Base-by-base conservation (phyloP, 2,113 vertebrate species). In the Indicator maculatus region DNA sequence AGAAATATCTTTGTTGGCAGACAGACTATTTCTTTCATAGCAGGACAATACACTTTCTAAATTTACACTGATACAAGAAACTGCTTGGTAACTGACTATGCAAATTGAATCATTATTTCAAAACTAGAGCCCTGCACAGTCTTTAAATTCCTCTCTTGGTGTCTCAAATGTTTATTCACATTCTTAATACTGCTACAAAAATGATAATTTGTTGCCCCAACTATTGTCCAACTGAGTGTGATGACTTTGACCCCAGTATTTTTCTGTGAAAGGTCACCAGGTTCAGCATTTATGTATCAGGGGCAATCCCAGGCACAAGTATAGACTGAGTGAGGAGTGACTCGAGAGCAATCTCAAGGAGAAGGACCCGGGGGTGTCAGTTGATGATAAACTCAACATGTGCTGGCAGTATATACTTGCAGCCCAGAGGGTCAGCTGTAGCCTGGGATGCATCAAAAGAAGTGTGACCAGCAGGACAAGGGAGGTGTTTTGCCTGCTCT, bases 31-130 rank as follows among this genome's bases (percentile, higher is more conserved):
- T 66, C 28, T 71, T 71, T 78, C 31, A 58, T 13, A 74, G 56
- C 38, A 52, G 47, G 77, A 81, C 58, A 86, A 31, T 59, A 73
- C 21, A 44, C 39, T 59, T 81, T 59, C 74, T 91, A 74, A 78
- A 87, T 94, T 95, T 89, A 56, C 59, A 56, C 70, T 45, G 12
- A 36, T 84, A 82, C 36, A 76, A 56, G 58, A 71, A 95, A 83
- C 63, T 33, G 41, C 36, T 50, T 66, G 53, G 45, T 88, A 73
- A 55, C 69, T 87, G 77, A 36, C 52, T 87, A 66, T 74, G 88
- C 82, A 96, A 84, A 94, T 75, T 55, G 65, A 84, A 71, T 59
- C 23, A 83, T 26, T 33, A 70, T 86, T 93, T 87, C 91, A 61
- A 52, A 81, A 82, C 66, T 71, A 59, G 24, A 16, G 58, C n/a